Conservation (phyloP, 2,888 invertebrate genomes). For the Cataglyphis cursor region DNA sequence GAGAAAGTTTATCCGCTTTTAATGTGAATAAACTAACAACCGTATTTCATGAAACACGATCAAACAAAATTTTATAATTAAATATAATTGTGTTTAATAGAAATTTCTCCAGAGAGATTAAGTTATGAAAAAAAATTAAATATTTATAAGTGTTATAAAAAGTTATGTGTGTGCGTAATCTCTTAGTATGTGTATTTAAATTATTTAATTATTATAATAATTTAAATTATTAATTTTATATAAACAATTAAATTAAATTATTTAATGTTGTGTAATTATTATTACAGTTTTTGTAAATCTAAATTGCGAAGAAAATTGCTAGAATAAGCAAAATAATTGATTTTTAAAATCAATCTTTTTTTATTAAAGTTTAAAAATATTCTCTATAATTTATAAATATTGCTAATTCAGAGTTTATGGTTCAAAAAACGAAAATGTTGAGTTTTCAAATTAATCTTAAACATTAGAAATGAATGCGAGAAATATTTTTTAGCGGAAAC, state of each 20-base stretch:
- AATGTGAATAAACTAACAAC: not conserved
- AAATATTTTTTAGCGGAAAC: conserved; percentile 12
- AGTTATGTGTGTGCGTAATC: not conserved
- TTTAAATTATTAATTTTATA: conserved; percentile 1
- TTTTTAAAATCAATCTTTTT: conserved; percentile 22
- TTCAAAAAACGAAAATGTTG: not conserved
- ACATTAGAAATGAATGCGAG: conserved; percentile 23
- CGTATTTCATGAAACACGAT: conserved; percentile 5
- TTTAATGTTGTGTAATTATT: conserved; percentile 21
- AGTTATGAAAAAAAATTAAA: conserved; percentile 6
- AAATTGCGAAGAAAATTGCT: not conserved
- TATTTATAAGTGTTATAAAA: conserved; percentile 7
- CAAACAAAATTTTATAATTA: conserved; percentile 26
- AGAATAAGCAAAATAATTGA: conserved; percentile 11
- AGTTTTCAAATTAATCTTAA: conserved; percentile 4
- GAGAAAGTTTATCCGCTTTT: not conserved
- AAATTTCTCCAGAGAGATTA: conserved; percentile 8
- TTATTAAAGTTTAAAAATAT: conserved; percentile 11
- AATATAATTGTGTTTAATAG: not conserved
- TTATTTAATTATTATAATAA: conserved; percentile 15
- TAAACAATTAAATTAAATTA: conserved; percentile 17
- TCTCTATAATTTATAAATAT: not conserved
- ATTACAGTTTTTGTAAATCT: not conserved
- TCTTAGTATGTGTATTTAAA: conserved; percentile 14
- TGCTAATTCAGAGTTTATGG: not conserved